These are phyloP conservation scores for Drosophila mayri DNA, from an alignment of 1,140 invertebrate genomes.

Conservation along the genomic window DNA sequence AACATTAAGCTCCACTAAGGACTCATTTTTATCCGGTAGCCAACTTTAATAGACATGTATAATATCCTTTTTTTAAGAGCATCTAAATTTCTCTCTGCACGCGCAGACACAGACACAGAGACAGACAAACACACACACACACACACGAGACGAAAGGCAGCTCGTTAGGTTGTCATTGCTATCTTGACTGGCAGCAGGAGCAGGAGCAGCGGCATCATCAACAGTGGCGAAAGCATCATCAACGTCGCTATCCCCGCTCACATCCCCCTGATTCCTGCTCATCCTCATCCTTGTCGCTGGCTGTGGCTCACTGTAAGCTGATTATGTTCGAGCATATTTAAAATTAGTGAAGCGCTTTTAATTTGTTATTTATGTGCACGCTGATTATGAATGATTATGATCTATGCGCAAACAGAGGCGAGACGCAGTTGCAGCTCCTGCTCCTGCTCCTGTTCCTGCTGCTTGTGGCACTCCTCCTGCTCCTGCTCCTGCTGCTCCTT, in stretches of 20 bases:
- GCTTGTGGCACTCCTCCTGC: neutral
- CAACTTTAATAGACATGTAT: neutral
- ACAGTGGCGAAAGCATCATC: constrained; percentile 48
- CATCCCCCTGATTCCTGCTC: constrained; percentile 19
- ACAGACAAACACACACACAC: constrained; percentile 26
- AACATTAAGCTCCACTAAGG: too few species aligned
- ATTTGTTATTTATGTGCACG: constrained; percentile 84
- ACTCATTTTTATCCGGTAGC: neutral
- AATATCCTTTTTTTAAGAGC: constrained; percentile 31
- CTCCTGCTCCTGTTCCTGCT: neutral
- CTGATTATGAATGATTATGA: constrained; percentile 83
- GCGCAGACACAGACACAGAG: constrained; percentile 38
- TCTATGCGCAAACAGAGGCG: constrained; percentile 76
- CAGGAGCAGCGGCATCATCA: constrained; percentile 45
- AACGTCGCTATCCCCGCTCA: constrained; percentile 5
- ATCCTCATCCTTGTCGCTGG: constrained; percentile 25
- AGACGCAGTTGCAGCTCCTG: constrained; percentile 45
- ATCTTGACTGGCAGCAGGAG: constrained; percentile 72
- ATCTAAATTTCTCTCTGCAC: constrained; percentile 55
- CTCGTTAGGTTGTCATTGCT: constrained; percentile 80
- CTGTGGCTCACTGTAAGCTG: constrained; percentile 64
- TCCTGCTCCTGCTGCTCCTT: constrained; percentile 34
- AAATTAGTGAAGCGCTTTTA: constrained; percentile 84
- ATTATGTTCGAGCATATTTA: constrained; percentile 84
- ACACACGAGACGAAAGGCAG: constrained; percentile 42